Conservation (phyloP, 2,888 invertebrate genomes). For the Limnephilus rhombicus region DNA sequence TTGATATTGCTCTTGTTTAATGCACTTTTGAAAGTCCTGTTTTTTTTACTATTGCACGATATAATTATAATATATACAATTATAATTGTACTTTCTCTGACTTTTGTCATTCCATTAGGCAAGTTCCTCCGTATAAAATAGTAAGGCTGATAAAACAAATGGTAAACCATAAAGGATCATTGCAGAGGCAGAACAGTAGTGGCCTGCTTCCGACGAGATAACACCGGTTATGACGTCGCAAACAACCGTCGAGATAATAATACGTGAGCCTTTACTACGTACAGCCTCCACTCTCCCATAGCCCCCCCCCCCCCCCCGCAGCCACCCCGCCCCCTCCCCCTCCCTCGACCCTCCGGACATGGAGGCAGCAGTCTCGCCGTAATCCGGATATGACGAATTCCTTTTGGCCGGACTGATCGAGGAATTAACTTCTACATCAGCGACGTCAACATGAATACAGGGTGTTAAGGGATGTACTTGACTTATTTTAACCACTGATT, state of each 20-base stretch:
- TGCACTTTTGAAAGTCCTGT: no score
- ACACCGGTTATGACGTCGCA: neutral
- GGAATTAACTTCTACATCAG: neutral
- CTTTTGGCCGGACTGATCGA: neutral
- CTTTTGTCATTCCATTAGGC: neutral
- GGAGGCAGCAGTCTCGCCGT: neutral
- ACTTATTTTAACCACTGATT: neutral
- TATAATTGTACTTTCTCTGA: no score
- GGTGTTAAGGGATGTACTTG: no score
- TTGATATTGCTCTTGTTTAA: no score
- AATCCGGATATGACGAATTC: slow-evolving; percentile 5
- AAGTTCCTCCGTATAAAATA: neutral
- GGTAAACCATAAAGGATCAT: neutral
- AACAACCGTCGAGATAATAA: neutral
- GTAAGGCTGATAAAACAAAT: neutral
- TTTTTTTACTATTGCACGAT: no score
- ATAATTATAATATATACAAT: no score
- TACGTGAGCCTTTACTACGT: neutral
- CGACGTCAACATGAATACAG: neutral
- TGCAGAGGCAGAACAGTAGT: neutral
- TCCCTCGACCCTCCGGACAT: neutral
- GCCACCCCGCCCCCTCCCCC: no score
- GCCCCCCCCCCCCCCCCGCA: no score
- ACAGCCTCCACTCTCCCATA: no score
- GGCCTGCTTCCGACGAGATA: neutral